A percentile compares a stretch with the other conserved stretches of the same genome.
Conservation (phyloP, 2,888 invertebrate species). For the Lobophora halterata region DNA sequence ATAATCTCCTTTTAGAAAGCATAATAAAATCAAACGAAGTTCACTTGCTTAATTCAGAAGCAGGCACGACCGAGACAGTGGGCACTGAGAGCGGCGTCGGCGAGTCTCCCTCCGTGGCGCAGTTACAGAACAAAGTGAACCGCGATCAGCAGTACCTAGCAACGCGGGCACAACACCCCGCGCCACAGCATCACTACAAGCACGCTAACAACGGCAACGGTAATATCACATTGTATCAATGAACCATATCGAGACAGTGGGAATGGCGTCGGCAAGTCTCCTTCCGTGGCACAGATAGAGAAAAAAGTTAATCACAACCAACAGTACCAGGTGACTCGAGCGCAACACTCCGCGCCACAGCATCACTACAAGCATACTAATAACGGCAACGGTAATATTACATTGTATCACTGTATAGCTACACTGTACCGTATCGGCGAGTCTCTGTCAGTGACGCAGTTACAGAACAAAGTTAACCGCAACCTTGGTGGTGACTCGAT, state of each 20-base stretch:
- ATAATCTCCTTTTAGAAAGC: constrained; percentile 1
- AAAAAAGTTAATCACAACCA: constrained; percentile 89
- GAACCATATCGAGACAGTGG: constrained; percentile 67
- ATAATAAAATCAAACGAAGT: constrained; percentile 20
- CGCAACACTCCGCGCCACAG: constrained; percentile 79
- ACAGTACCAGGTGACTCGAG: constrained; percentile 87
- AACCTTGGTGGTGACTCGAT: constrained; percentile 87
- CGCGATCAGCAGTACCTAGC: constrained; percentile 88
- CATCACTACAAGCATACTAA: constrained; percentile 78
- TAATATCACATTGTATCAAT: no score
- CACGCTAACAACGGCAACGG: constrained; percentile 72
- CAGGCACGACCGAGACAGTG: constrained; percentile 63
- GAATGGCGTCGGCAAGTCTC: constrained; percentile 85
- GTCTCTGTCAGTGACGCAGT: constrained; percentile 88
- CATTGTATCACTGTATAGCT: no score
- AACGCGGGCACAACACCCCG: constrained; percentile 82
- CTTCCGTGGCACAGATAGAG: constrained; percentile 88
- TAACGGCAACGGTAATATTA: no score
- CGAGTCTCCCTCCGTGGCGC: constrained; percentile 89
- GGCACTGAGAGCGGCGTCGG: constrained; percentile 79
- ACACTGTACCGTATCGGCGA: constrained; percentile 82
- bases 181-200: constrained; percentile 78
- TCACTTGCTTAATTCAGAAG: constrained; percentile 46
- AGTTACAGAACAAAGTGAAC: constrained; percentile 90
- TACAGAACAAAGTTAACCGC: constrained; percentile 90